phyloP scores from a whole-genome alignment of 2,113 vertebrate genomes.

The Procapra przewalskii region DNA sequence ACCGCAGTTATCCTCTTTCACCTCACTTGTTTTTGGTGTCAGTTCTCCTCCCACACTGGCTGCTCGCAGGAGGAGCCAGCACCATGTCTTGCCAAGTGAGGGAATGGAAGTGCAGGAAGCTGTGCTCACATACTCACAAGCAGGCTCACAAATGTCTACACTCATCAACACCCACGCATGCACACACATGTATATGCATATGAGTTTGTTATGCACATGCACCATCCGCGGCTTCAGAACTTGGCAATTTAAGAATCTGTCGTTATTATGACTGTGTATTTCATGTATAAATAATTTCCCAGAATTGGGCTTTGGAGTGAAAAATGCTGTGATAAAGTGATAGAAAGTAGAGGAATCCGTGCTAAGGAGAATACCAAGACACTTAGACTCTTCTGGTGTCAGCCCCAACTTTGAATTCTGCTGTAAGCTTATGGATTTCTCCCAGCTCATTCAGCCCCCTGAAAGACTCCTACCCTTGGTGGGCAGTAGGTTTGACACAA shows the following conservation, averaged over 20 bases:
- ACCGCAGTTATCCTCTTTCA: background rate
- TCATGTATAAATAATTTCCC: background rate
- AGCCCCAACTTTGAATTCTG: background rate
- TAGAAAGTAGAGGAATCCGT: background rate
- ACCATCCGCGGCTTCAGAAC: background rate
- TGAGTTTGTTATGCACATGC: background rate
- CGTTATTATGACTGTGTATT: background rate
- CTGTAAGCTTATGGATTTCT: background rate
- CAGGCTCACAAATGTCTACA: background rate
- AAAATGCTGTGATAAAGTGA: background rate
- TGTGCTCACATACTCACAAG: background rate
- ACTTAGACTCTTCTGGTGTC: background rate
- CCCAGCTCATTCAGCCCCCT: background rate
- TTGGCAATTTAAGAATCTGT: background rate
- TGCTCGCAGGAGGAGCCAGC: background rate
- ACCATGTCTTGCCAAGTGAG: background rate
- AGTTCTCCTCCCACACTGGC: background rate
- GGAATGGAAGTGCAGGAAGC: background rate
- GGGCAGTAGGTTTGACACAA: too few relatives aligned
- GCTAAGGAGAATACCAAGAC: background rate
- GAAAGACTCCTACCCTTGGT: background rate
- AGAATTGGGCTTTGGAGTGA: background rate
- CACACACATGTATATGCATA: background rate
- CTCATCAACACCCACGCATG: background rate
- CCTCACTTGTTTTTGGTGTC: background rate